These are phyloP conservation scores for Perccottus glenii DNA, from an alignment of 2,113 vertebrate species.

Conservation along the genomic window DNA sequence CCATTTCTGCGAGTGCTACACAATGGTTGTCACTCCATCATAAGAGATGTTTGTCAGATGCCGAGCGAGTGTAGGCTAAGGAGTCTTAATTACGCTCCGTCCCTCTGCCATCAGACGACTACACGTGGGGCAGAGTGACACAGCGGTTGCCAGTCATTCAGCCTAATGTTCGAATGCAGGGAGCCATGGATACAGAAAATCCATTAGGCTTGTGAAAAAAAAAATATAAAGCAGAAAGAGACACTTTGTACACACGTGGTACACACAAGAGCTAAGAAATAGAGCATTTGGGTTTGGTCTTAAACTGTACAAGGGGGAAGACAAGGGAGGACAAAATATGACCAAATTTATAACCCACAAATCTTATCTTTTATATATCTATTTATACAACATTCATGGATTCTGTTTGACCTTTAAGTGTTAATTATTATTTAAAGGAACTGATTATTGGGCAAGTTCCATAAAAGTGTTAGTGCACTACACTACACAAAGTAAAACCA, in stretches of 20 bases:
- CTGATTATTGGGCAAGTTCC: too few species aligned
- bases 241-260: constrained; percentile 46
- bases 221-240: constrained; percentile 37
- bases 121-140: constrained; percentile 72
- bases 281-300: constrained; percentile 36
- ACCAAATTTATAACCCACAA: neutral
- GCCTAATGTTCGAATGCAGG: constrained; percentile 77
- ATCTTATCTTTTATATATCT: neutral
- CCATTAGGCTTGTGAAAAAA: constrained; percentile 66
- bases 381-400: neutral
- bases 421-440: too few species aligned
- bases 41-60: constrained; percentile 68
- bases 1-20: constrained; percentile 14
- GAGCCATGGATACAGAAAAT: constrained; percentile 68
- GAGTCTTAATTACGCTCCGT: constrained; percentile 69
- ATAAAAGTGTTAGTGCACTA: too few species aligned
- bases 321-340: constrained; percentile 13
- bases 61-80: constrained; percentile 59
- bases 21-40: constrained; percentile 69
- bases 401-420: neutral
- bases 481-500: too few species aligned
- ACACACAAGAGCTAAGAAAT: constrained; percentile 33
- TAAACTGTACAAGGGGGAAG: too few species aligned
- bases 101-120: constrained; percentile 67
- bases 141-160: constrained; percentile 75